Base-by-base conservation (phyloP, 2,113 vertebrate species). In the Coptodon bakossiorum region DNA sequence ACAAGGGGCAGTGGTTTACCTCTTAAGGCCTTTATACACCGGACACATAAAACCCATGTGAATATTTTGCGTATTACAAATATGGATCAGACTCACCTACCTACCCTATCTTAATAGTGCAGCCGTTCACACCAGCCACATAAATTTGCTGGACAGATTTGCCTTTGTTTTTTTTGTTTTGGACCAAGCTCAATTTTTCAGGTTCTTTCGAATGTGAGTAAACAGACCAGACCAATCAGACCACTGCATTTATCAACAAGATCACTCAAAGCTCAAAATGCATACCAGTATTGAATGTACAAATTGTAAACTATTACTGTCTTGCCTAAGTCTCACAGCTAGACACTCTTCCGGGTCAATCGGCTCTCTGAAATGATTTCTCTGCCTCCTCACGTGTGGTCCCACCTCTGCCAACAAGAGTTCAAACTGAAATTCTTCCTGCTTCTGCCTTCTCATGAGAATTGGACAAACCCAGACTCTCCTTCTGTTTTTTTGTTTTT, bases 81-180 rank as follows among this genome's bases (percentile, higher is more conserved):
- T n/a, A 66, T 38, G 34, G 34, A 22, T 66, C 34, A 38, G 61
- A 38, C 19, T 66, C 10, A 36, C 59, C 9, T 63, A 63, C 29
- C 9, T 63, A 63, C 19, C 2, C 29, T 63, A 0, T n/a, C 59
- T 63, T 12, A 63, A n/a, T n/a, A 63, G 17, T 31, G 17, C 31
- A 36, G 31, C 61, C 0, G 3, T 12, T 36, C 0, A 0, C 61
- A 66, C 4, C n/a, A 31, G 61, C 61, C 31, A 66, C 4, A 36
- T 36, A 12, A 66, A n/a, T 63, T 36, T 63, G 31, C 59, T 63
- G 6, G 59, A n/a, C 59, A 63, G 31, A 36, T 36, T n/a, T 63
- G 31, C 59, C 2, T 34, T 34, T 7, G 2, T 34, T 34, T 34
- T 34, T 36, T 36, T 3, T 3, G 7, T 22, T 22, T 22, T 22